A percentile compares a stretch with the other conserved stretches of the same genome.
phyloP scores from a whole-genome alignment of 2,797 vertebrate genomes.

The Sebastes oblongus region DNA sequence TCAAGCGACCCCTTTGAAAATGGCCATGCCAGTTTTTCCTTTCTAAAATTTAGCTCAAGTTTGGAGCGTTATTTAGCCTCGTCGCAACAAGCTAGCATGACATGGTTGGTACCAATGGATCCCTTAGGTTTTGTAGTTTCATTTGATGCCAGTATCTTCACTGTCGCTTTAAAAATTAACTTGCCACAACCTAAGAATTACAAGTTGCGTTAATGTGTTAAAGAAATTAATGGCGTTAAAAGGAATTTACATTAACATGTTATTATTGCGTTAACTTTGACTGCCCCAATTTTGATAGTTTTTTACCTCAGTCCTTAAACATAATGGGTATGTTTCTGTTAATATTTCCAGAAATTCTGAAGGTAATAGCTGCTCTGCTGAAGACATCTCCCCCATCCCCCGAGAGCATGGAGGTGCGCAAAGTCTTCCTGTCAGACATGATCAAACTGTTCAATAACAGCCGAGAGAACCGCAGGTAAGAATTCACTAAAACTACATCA shows the following conservation, averaged over 20 bases:
- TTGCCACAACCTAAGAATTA: too few species aligned
- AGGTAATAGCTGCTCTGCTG: constrained; percentile 92
- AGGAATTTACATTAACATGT: too few species aligned
- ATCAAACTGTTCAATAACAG: constrained; percentile 99
- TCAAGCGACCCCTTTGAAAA: too few species aligned
- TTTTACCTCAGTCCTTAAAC: not conserved
- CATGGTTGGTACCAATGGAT: too few species aligned
- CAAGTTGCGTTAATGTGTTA: too few species aligned
- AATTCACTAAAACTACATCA: constrained; percentile 1
- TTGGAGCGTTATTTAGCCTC: fast-evolving
- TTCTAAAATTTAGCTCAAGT: fast-evolving
- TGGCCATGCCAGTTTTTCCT: too few species aligned
- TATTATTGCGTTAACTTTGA: too few species aligned
- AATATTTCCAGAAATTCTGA: constrained; percentile 88
- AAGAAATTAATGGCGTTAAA: too few species aligned
- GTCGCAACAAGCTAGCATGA: fast-evolving
- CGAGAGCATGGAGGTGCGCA: constrained; percentile 92
- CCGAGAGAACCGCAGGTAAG: constrained; percentile 96
- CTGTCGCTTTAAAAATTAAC: too few species aligned
- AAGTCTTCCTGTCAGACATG: constrained; percentile 98
- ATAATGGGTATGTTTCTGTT: constrained; percentile 4
- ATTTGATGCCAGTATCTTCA: too few species aligned
- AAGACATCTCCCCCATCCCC: constrained; percentile 86
- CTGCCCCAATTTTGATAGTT: not conserved
- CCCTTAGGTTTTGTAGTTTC: too few species aligned